Conservation (phyloP, 2,797 vertebrate genomes). For the Ctenochaetus hawaiiensis region DNA sequence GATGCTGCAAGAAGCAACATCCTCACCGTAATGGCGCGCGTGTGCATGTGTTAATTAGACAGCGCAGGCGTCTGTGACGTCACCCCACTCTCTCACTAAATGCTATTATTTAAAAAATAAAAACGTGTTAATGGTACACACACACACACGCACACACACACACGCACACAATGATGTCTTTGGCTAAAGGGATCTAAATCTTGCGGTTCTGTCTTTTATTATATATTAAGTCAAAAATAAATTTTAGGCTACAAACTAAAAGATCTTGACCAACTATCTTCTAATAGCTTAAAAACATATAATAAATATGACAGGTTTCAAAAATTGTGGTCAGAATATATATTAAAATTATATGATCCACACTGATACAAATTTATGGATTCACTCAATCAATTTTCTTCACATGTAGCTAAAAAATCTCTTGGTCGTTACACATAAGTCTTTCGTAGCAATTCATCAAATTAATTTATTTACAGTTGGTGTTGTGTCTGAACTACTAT, state of each 20-base stretch:
- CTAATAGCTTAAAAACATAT: neutral
- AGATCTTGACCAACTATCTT: neutral
- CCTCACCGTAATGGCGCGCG: constrained; percentile 23
- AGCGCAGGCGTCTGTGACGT: constrained; percentile 71
- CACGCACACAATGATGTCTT: neutral
- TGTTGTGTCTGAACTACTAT: neutral
- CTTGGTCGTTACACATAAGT: neutral
- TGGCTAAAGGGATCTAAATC: neutral
- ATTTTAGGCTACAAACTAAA: neutral
- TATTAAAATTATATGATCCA: neutral
- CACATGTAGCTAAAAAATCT: neutral
- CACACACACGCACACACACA: neutral
- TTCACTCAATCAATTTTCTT: neutral
- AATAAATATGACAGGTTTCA: neutral
- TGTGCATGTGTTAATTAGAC: constrained; percentile 69
- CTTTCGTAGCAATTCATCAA: neutral
- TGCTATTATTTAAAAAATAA: constrained; percentile 25
- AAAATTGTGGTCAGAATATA: constrained; percentile 3
- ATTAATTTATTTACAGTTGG: neutral
- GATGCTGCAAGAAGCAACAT: constrained; percentile 22
- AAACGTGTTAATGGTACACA: neutral
- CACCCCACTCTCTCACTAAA: constrained; percentile 47
- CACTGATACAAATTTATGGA: neutral
- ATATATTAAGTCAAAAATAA: neutral
- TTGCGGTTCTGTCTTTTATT: constrained; percentile 5